These are phyloP conservation scores for Lasioglossum pauxillum DNA, from an alignment of 2,888 invertebrate genomes.

Conservation along the genomic window DNA sequence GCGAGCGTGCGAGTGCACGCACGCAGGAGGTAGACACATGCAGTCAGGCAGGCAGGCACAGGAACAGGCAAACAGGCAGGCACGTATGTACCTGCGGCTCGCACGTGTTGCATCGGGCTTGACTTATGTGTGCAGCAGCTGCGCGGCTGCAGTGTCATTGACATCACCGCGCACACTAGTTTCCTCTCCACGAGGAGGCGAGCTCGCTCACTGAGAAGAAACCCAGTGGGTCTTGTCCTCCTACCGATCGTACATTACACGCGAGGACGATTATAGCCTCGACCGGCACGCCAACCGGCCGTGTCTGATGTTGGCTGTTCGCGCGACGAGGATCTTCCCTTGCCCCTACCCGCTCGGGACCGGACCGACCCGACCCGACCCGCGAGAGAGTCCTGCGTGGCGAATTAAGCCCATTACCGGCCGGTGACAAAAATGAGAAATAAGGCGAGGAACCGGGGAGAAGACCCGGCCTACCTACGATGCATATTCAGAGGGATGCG, in stretches of 20 bases:
- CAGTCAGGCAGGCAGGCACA: background rate
- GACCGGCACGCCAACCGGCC: constrained; percentile 70
- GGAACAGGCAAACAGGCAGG: background rate
- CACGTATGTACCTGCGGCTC: constrained; percentile 61
- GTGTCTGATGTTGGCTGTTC: constrained; percentile 69
- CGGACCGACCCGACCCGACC: constrained; percentile 33
- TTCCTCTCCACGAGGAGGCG: constrained; percentile 64
- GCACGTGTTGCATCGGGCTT: constrained; percentile 70
- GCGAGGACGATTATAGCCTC: constrained; percentile 77
- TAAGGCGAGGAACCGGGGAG: constrained; percentile 31
- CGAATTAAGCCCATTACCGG: constrained; percentile 62
- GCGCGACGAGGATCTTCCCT: constrained; percentile 62
- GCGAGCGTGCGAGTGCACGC: constrained; percentile 2
- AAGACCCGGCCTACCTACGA: constrained; percentile 12
- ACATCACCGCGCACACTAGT: constrained; percentile 76
- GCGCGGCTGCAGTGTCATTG: constrained; percentile 78
- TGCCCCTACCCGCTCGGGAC: constrained; percentile 48
- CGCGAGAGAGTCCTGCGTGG: constrained; percentile 51
- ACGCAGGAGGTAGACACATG: background rate
- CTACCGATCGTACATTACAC: constrained; percentile 77
- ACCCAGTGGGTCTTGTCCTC: constrained; percentile 75
- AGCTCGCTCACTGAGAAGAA: constrained; percentile 69
- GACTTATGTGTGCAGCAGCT: constrained; percentile 74
- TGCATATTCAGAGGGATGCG: constrained; percentile 55
- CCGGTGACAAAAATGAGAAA: constrained; percentile 65